Percentiles rank a stretch among this genome's conserved stretches.
phyloP scores from a whole-genome alignment of 1,140 invertebrate species.

The Bombus sibiricus region DNA sequence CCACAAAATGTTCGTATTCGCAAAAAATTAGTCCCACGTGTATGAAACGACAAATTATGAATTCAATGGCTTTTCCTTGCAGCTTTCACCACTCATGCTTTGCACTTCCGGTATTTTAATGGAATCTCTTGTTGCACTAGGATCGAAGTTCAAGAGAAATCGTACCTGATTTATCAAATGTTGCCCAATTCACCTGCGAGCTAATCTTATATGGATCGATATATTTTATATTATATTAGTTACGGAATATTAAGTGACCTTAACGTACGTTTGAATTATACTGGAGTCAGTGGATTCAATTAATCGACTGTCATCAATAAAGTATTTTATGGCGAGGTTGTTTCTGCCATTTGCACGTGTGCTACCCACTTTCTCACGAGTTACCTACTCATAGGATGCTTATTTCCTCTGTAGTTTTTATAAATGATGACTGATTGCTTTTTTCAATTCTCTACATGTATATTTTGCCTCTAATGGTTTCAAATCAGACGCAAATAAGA shows the following conservation, averaged over 20 bases:
- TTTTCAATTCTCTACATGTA: not conserved
- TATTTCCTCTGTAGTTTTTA: not conserved
- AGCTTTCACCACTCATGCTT: slow-evolving; percentile 42
- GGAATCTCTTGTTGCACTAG: not conserved
- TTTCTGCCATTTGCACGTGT: not conserved
- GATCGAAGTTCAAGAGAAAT: slow-evolving; percentile 48
- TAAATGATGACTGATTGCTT: not conserved
- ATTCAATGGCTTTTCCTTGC: slow-evolving; percentile 57
- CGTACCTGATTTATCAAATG: slow-evolving; percentile 31
- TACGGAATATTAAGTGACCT: not conserved
- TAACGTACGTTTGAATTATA: not conserved
- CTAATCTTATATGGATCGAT: not conserved
- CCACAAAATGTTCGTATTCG: not conserved
- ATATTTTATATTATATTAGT: too few species aligned
- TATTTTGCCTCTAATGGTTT: too few species aligned
- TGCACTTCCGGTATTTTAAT: slow-evolving; percentile 49
- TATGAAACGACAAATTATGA: slow-evolving; percentile 1
- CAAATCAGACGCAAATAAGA: too few species aligned
- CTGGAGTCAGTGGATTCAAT: too few species aligned
- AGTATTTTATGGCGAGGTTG: not conserved
- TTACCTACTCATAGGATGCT: not conserved
- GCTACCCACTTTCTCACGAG: slow-evolving; percentile 20
- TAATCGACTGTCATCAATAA: slow-evolving; percentile 5
- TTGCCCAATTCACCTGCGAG: slow-evolving; percentile 1
- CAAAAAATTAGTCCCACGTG: slow-evolving; percentile 1